These are phyloP conservation scores for Brachypalpus laphriformis DNA, from an alignment of 2,888 invertebrate species.

Conservation along the genomic window DNA sequence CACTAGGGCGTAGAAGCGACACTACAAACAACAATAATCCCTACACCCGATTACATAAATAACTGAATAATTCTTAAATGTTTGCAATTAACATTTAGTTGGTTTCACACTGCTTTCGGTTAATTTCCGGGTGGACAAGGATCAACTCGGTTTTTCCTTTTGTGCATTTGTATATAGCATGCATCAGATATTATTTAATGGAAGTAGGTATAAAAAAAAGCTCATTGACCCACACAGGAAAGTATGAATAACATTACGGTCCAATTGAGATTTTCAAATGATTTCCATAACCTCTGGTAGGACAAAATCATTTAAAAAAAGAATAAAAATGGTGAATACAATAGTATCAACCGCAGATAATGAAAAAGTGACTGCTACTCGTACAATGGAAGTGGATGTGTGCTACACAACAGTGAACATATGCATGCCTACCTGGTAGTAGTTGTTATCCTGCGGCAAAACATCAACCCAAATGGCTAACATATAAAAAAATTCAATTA, in stretches of 20 bases:
- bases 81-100: constrained; percentile 65
- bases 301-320: not conserved
- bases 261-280: constrained; percentile 48
- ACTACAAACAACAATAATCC: constrained; percentile 23
- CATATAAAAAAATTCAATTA: constrained; percentile 37
- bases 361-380: constrained; percentile 22
- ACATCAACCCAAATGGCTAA: not conserved
- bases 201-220: constrained; percentile 56
- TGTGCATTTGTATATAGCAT: not conserved
- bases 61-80: constrained; percentile 64
- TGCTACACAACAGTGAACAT: constrained; percentile 25
- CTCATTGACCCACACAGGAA: constrained; percentile 58
- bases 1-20: not conserved
- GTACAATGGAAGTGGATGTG: not conserved
- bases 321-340: constrained; percentile 13
- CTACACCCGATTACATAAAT: constrained; percentile 44
- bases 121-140: constrained; percentile 65
- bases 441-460: constrained; percentile 43
- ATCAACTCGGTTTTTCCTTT: constrained; percentile 24
- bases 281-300: constrained; percentile 18
- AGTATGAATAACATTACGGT: constrained; percentile 54
- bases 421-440: constrained; percentile 30
- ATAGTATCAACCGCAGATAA: constrained; percentile 47
- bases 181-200: constrained; percentile 39
- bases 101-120: constrained; percentile 66